Evolutionary conservation across 2,888 invertebrate genomes (phyloP).

Genomic region (Drosophila nr. medialis): DNA sequence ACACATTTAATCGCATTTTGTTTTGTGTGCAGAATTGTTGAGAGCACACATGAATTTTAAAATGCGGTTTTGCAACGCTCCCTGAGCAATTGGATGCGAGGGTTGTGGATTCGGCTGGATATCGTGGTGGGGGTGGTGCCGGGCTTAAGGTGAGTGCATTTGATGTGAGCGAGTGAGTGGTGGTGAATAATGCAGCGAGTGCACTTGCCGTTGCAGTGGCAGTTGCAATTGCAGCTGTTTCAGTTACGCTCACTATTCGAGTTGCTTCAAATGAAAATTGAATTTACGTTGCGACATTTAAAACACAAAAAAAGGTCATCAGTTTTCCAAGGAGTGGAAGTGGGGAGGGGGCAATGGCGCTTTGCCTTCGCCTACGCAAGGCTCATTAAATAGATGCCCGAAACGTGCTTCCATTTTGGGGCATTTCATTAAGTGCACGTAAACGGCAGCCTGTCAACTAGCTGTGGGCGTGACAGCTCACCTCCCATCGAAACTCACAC

Average conservation of each 20-base stretch:
- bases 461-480: slow-evolving; percentile 60
- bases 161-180: slow-evolving; percentile 67
- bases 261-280: slow-evolving; percentile 63
- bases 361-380: slow-evolving; percentile 46
- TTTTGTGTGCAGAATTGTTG: slow-evolving; percentile 66
- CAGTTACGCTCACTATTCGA: slow-evolving; percentile 14
- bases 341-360: slow-evolving; percentile 17
- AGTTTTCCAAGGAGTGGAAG: slow-evolving; percentile 35
- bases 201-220: slow-evolving; percentile 19
- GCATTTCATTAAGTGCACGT: slow-evolving; percentile 81
- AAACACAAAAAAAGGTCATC: slow-evolving; percentile 25
- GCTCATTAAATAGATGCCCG: slow-evolving; percentile 80
- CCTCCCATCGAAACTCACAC: background rate
- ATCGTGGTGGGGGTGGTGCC: background rate
- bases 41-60: slow-evolving; percentile 76
- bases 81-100: slow-evolving; percentile 4
- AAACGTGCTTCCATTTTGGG: slow-evolving; percentile 79
- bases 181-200: slow-evolving; percentile 74
- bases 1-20: slow-evolving; percentile 83
- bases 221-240: slow-evolving; percentile 7
- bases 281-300: slow-evolving; percentile 75
- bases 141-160: slow-evolving; percentile 39
- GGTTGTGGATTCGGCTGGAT: background rate
- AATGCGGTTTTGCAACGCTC: slow-evolving; percentile 65
- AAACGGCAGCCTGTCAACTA: slow-evolving; percentile 75